Evolutionary conservation across 2,113 vertebrate genomes (phyloP), one percentile per base, ranked within the genome.

Genomic region (Gambusia affinis): DNA sequence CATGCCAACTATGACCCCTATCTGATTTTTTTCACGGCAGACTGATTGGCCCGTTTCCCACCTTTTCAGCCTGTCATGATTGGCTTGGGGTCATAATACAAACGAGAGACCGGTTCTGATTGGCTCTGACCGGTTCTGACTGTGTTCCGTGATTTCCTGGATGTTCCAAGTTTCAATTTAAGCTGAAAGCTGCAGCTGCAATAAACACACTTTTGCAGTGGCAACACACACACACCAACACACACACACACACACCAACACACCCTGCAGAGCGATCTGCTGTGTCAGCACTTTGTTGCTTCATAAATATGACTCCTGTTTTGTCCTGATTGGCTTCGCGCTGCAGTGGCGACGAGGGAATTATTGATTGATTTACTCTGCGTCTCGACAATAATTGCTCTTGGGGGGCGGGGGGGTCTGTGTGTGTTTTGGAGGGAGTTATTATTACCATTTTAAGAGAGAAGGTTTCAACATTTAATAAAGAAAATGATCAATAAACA

Each of bases 271-370:
- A 10, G 39, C 17, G 65, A 79, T 86, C 76, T 86, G 80, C 78
- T 83, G 78, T 60, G 80, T 83, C 61, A 72, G 88, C 88, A 84
- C 15, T 89, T 81, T 81, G 78, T 72, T 37, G 79, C 76, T 85
- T 89, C 81, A 85, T 89, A 87, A 89, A 87, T 89, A 85, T 81
- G 71, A 84, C 79, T 84, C 73, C 73, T 89, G 85, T 84, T 89
- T 68, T 80, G 74, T 70, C 39, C 79, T 77, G 85, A 90, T 87
- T 88, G 79, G 67, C 57, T 83, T 85, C 47, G 22, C 79, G 62
- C 79, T 60, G 81, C 81, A n/a, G 67, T 62, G 24, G 42, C 67
- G 2, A 39, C 84, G 0, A 31, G 85, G 81, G 81, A 87, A 33
- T 81, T 81, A 83, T 87, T 85, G 85, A 89, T 84, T 81, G 79